phyloP scores from a whole-genome alignment of 2,797 vertebrate species.

The Eospalax fontanierii region DNA sequence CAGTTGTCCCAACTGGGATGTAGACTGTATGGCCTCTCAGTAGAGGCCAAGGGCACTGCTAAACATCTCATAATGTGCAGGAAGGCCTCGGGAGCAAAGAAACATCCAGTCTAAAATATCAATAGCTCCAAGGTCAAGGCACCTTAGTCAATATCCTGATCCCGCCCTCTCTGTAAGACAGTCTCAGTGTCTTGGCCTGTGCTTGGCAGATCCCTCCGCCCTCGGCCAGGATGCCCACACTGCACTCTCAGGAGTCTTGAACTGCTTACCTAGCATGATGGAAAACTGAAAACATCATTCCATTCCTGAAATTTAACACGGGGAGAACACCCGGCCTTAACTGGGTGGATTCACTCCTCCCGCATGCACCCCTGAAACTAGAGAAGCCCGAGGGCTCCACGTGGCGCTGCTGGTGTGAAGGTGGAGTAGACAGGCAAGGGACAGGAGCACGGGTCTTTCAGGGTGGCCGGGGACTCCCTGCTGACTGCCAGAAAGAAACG shows the following conservation, averaged over 20 bases:
- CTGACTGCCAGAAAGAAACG: not conserved
- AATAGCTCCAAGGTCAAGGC: not conserved
- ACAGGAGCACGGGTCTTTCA: not conserved
- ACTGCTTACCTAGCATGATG: not conserved
- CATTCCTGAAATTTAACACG: not conserved
- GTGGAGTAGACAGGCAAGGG: accelerated
- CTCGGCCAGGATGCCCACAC: no score
- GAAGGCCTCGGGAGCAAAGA: not conserved
- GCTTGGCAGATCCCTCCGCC: not conserved
- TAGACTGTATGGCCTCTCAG: not conserved
- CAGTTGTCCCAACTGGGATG: not conserved
- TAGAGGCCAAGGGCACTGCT: not conserved
- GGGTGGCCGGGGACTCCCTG: not conserved
- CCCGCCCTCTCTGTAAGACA: not conserved
- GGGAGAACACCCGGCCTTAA: not conserved
- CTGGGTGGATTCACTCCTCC: not conserved
- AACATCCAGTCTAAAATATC: not conserved
- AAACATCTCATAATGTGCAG: not conserved
- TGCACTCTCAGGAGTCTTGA: not conserved
- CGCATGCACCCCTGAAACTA: not conserved
- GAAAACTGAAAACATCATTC: not conserved
- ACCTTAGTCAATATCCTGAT: not conserved
- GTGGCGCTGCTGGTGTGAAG: accelerated
- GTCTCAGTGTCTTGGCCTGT: not conserved
- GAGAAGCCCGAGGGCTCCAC: not conserved